Base-by-base conservation (phyloP, 64 coral and sea anemone genomes). In the Hydrozoanthus tunicans region DNA sequence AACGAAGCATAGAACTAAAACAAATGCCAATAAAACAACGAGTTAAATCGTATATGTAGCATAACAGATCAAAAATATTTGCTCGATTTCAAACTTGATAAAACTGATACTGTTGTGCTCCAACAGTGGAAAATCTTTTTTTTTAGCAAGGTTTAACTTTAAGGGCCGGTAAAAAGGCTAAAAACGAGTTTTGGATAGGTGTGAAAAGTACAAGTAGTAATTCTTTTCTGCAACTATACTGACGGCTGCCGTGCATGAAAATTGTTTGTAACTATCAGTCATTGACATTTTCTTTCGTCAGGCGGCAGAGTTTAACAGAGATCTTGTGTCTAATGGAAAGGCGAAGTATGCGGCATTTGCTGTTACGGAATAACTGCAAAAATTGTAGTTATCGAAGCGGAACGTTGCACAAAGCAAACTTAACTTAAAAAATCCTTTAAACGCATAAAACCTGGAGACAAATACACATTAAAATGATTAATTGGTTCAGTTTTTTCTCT, bases 1-100 rank as follows among this genome's bases (percentile, higher is more conserved):
- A 83, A 24, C 62, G 63, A 54, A 83, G 61, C 17, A n/a, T n/a
- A 68, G 5, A 83, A 67, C 62, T 83, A 54, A 52, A 66, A 7
- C 9, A 66, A 66, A 66, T 13, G 10, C 10, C 64, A 66, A 3
- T 66, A 66, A 66, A 15, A 66, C 10, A 66, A 66, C 17, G 17
- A 66, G 4, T 66, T 66, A 12, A 66, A 11, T 66, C 5, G 64
- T 17, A 13, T 66, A 3, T 66, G 32, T 17, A 13, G 12, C 17
- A 11, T 66, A 11, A 66, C 13, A 66, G 64, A 66, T 66, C 64
- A 66, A 66, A 66, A 66, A 11, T 66, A 66, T 14, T 15, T 15
- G 64, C 64, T 66, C 64, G 12, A 11, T 66, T 66, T 14, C 64
- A 66, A 66, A 15, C 12, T 17, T 66, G 64, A 66, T 17, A 9